Conservation (phyloP, 23 tunicate genomes). For the Clavelina lepadiformis region DNA sequence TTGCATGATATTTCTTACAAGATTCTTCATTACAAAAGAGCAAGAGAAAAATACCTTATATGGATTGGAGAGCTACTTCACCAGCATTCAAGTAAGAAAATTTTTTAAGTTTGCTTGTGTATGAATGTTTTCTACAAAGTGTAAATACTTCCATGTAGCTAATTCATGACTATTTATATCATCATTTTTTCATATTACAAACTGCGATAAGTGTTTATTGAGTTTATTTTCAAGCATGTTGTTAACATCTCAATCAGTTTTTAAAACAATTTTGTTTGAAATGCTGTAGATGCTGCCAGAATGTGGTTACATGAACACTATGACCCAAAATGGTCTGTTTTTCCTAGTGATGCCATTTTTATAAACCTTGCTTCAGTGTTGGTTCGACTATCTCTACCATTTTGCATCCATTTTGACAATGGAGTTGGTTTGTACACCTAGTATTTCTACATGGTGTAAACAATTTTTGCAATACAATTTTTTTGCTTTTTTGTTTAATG, state of each 20-base stretch:
- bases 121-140: no score
- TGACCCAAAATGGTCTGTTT: conserved; percentile 21
- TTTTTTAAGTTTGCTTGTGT: no score
- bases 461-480: no score
- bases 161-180: no score
- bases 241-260: no score
- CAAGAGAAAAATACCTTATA: conserved; percentile 13
- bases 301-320: conserved; percentile 54
- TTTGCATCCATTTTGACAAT: conserved; percentile 16
- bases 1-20: conserved; percentile 5
- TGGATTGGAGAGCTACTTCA: conserved; percentile 44
- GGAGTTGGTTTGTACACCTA: no score
- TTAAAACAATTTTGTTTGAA: no score
- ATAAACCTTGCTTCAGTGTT: conserved; percentile 42
- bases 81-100: conserved; percentile 18
- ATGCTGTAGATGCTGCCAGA: conserved; percentile 30
- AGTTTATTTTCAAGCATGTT: no score
- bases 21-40: neutral
- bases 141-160: no score
- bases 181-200: no score
- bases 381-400: conserved; percentile 48
- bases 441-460: neutral
- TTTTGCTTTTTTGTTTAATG: no score
- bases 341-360: conserved; percentile 33
- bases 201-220: no score